A percentile compares a stretch with the other conserved stretches of the same genome.
These are phyloP conservation scores for Ostrea denselamellosa DNA, from an alignment of 1,140 invertebrate species.

Conservation along the genomic window DNA sequence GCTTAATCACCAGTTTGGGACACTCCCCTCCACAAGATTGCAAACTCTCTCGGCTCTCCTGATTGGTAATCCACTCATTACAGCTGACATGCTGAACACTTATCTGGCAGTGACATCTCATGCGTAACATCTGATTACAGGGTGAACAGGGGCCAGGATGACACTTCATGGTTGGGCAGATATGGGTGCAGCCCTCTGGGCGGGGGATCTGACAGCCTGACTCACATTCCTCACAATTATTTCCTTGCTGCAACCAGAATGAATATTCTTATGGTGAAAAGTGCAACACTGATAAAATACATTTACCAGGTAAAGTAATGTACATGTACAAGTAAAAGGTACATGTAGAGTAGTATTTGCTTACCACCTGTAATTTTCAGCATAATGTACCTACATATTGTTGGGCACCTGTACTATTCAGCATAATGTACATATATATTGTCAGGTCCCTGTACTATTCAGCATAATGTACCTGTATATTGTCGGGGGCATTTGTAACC, in stretches of 20 bases:
- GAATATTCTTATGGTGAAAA: background rate
- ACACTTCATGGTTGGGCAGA: constrained; percentile 85
- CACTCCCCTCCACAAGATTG: constrained; percentile 91
- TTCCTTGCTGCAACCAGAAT: constrained; percentile 74
- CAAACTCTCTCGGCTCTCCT: constrained; percentile 80
- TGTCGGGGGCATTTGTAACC: constrained; percentile 76
- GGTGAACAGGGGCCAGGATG: constrained; percentile 83
- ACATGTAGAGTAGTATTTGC: background rate
- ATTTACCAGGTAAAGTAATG: background rate
- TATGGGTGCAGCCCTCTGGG: constrained; percentile 88
- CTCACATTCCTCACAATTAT: constrained; percentile 87
- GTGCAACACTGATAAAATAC: too few species aligned
- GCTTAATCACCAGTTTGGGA: constrained; percentile 86
- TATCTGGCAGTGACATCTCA: constrained; percentile 89
- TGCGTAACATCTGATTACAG: constrained; percentile 86
- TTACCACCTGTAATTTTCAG: background rate
- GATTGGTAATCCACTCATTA: constrained; percentile 82
- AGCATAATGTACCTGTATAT: constrained; percentile 56
- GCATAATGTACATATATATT: constrained; percentile 56
- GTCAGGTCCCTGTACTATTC: constrained; percentile 57
- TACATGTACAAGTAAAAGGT: background rate
- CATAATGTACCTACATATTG: constrained; percentile 56
- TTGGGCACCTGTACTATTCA: constrained; percentile 56
- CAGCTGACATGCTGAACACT: constrained; percentile 88
- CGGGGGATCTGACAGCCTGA: constrained; percentile 84